Evolutionary conservation across 1,140 invertebrate species (phyloP), one percentile per base, ranked within the genome.

Genomic region (Brachionus rubens): DNA sequence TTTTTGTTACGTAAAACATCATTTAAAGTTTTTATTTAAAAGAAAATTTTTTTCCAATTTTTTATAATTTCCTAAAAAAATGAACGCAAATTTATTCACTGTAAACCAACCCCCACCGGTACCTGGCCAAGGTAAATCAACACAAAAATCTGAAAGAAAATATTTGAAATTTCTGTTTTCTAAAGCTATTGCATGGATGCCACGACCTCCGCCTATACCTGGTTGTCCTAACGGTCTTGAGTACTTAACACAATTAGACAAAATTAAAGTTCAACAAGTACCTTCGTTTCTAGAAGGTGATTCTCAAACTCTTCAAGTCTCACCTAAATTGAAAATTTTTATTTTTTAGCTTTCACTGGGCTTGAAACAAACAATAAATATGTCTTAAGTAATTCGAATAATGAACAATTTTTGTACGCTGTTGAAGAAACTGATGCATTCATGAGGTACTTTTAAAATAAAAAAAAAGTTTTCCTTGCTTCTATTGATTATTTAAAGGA

Each of bases 291-390:
- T 93, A 24, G 92, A 95, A 88, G 89, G 89, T 90, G 85, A 19
- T 16, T 75, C 7, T 72, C 14, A 21, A 26, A 19, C n/a, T 36
- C 9, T 36, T 36, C 3, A 36, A 26, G 3, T 50, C 12, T 19
- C 16, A 6, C n/a, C n/a, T n/a, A 26, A 50, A 19, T 50, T 19
- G 3, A 26, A 26, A n/a, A n/a, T n/a, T 26, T 50, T 26, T 3
- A 5, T 50, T 26, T 19, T 12, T 4, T 54, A 21, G 90, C 89
- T n/a, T 88, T 92, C 78, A 89, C 89, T 77, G 91, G 91, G 14
- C 93, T 90, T 85, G 92, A 94, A 85, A 92, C 91, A 14, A 90
- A 91, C 80, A 94, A 94, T 81, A 93, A 92, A 83, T 93, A 91
- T 83, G 89, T 88, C 3, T 85, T 92, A 24, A 91, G 90, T 83